Conservation (phyloP, 1,140 invertebrate genomes). For the Capitella teleta region DNA sequence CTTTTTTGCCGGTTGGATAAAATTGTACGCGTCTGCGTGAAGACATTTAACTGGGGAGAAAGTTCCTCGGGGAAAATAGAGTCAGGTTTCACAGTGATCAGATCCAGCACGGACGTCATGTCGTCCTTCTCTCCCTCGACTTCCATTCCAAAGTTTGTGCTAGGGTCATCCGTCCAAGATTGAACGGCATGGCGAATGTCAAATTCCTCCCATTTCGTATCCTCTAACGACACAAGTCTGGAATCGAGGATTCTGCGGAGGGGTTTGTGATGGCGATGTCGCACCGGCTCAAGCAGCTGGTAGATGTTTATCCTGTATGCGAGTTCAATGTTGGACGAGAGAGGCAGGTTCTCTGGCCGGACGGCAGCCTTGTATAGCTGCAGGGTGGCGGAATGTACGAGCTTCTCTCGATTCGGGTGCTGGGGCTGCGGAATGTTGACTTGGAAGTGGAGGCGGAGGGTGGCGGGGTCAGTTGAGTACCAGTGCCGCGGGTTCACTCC, state of each 20-base stretch:
- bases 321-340: slow-evolving; percentile 6
- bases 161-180: slow-evolving; percentile 13
- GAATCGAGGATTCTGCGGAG: slow-evolving; percentile 7
- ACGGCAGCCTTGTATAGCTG: slow-evolving; percentile 8
- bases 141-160: slow-evolving; percentile 13
- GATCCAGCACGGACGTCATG: not conserved
- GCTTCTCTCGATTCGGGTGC: slow-evolving; percentile 6
- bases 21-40: slow-evolving; percentile 6
- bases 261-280: not conserved
- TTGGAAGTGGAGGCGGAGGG: slow-evolving; percentile 6
- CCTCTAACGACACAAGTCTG: slow-evolving; percentile 6
- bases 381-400: slow-evolving; percentile 11
- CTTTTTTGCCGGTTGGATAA: not conserved
- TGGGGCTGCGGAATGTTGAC: slow-evolving; percentile 13
- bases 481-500: not conserved
- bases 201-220: slow-evolving; percentile 13
- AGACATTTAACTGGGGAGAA: slow-evolving; percentile 3
- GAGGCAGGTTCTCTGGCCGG: slow-evolving; percentile 5
- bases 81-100: not conserved
- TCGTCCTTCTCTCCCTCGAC: not conserved
- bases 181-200: slow-evolving; percentile 13
- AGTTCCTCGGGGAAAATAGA: not conserved
- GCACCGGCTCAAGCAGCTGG: slow-evolving; percentile 4
- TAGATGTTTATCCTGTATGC: slow-evolving; percentile 10
- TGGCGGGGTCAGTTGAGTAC: too few relatives aligned